Conservation (phyloP, 2,888 invertebrate species). For the Malachius bipustulatus region DNA sequence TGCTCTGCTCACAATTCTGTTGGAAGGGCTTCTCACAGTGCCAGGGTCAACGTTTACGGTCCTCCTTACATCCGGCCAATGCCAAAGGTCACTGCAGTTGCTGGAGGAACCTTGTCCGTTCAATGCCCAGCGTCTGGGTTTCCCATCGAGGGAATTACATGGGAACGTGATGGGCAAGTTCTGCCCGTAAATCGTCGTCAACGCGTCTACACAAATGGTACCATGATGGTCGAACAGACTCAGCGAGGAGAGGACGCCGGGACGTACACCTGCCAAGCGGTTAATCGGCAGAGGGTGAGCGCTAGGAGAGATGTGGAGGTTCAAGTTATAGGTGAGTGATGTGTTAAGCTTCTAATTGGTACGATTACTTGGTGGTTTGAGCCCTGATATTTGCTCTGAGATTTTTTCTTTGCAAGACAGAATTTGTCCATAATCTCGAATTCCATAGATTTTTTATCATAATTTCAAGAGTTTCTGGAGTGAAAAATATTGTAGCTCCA, state of each 20-base stretch:
- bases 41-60: constrained; percentile 80
- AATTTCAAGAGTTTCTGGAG: too few relatives aligned
- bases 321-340: constrained; percentile 54
- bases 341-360: too few relatives aligned
- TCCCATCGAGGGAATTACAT: constrained; percentile 75
- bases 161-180: constrained; percentile 84
- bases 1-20: constrained; percentile 76
- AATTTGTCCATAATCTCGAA: too few relatives aligned
- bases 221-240: constrained; percentile 73
- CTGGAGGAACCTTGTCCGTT: constrained; percentile 70
- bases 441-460: too few relatives aligned
- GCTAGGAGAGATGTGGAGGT: constrained; percentile 65
- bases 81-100: constrained; percentile 79
- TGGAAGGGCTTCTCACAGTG: constrained; percentile 68
- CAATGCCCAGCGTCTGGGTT: constrained; percentile 86
- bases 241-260: constrained; percentile 78
- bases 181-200: constrained; percentile 79
- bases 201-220: constrained; percentile 75
- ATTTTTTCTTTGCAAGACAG: too few relatives aligned
- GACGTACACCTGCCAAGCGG: constrained; percentile 81
- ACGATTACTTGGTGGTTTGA: too few relatives aligned
- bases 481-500: too few relatives aligned
- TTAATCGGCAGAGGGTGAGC: constrained; percentile 69
- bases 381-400: too few relatives aligned
- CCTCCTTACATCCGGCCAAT: constrained; percentile 76